phyloP scores from a whole-genome alignment of 1,140 invertebrate species.

The Drosophila navojoa region DNA sequence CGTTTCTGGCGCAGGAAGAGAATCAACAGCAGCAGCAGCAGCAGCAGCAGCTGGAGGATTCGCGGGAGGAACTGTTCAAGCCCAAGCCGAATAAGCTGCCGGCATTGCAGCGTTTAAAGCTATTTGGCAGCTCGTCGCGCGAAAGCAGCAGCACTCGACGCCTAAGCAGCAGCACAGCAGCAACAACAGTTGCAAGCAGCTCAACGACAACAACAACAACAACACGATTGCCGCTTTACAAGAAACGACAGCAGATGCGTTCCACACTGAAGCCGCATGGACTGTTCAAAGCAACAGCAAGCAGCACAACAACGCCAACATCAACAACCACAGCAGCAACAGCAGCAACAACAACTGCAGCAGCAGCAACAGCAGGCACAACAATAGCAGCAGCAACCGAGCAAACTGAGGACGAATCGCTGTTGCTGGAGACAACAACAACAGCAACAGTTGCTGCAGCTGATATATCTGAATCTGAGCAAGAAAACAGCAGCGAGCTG shows the following conservation, averaged over 20 bases:
- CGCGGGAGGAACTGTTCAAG: constrained; percentile 25
- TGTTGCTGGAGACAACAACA: constrained; percentile 3
- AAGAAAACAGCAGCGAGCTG: constrained; percentile 5
- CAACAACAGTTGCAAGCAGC: constrained; percentile 11
- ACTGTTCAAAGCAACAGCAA: constrained; percentile 50
- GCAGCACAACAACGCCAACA: constrained; percentile 13
- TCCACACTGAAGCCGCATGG: constrained; percentile 67
- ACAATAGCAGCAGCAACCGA: constrained; percentile 7
- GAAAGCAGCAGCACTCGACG: constrained; percentile 50
- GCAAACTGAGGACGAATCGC: background rate
- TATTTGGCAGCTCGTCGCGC: constrained; percentile 75
- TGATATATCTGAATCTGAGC: constrained; percentile 29
- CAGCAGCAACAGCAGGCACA: constrained; percentile 6
- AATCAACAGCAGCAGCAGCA: constrained; percentile 14
- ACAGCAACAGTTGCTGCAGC: constrained; percentile 15
- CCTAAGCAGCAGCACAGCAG: constrained; percentile 15
- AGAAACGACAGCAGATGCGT: constrained; percentile 68
- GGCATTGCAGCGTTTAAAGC: constrained; percentile 65
- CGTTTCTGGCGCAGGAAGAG: constrained; percentile 33
- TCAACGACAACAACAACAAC: constrained; percentile 46
- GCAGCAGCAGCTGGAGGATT: constrained; percentile 18
- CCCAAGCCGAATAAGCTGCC: constrained; percentile 58
- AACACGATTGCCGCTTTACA: constrained; percentile 77
- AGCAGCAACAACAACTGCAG: constrained; percentile 5
- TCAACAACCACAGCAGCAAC: constrained; percentile 15